These are phyloP conservation scores for Phalacrocorax carbo DNA, from an alignment of 2,113 vertebrate species.

Conservation along the genomic window DNA sequence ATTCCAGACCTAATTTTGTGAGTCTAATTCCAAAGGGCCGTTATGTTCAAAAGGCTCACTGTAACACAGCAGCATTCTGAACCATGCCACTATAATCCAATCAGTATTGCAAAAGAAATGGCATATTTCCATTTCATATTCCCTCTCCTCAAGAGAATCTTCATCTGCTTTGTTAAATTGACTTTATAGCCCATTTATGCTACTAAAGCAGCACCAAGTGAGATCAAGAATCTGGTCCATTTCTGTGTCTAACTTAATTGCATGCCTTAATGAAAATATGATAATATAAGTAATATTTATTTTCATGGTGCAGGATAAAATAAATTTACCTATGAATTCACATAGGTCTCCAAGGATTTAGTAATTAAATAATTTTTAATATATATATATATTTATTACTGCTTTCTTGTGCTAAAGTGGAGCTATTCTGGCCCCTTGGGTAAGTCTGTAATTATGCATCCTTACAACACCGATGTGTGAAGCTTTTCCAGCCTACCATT, in stretches of 20 bases:
- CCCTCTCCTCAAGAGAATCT: slow-evolving; percentile 8
- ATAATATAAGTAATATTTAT: slow-evolving; percentile 12
- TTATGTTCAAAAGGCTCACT: slow-evolving; percentile 22
- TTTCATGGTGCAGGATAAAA: not conserved
- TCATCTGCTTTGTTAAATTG: slow-evolving; percentile 51
- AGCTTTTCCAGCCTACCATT: slow-evolving; percentile 9
- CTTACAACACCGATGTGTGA: not conserved
- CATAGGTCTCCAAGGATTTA: not conserved
- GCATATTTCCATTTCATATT: slow-evolving; percentile 50
- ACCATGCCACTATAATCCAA: not conserved
- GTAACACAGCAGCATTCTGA: slow-evolving; percentile 26
- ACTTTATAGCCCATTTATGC: slow-evolving; percentile 39
- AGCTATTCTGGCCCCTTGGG: not conserved
- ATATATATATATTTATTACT: not conserved
- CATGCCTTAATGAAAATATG: not conserved
- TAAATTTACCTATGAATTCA: not conserved
- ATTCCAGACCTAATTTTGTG: slow-evolving; percentile 44
- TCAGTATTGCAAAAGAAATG: slow-evolving; percentile 39
- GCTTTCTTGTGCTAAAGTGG: not conserved
- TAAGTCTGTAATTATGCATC: not conserved
- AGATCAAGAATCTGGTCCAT: slow-evolving; percentile 6
- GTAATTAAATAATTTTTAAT: not conserved
- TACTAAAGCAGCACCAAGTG: not conserved
- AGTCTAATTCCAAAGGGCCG: slow-evolving; percentile 29
- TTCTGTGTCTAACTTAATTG: slow-evolving; percentile 7